Evolutionary conservation across 2,888 invertebrate genomes (phyloP).

Genomic region (Melangyna quadrimaculata): DNA sequence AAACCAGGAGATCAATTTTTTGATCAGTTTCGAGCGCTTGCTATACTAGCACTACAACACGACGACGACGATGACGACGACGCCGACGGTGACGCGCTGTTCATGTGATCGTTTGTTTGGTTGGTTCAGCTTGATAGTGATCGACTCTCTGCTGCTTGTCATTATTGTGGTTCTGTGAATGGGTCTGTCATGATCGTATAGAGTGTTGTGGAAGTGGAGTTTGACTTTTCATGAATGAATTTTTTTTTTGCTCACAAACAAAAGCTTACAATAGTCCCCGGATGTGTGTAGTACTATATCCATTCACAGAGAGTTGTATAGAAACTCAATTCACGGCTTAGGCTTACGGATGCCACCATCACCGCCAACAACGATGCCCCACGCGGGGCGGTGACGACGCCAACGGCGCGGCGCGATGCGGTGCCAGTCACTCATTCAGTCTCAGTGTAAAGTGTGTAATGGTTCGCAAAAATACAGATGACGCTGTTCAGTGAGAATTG

Average conservation of each 20-base stretch:
- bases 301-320: constrained; percentile 25
- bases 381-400: not conserved
- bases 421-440: not conserved
- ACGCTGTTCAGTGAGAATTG: constrained; percentile 49
- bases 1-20: constrained; percentile 19
- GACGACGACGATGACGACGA: not conserved
- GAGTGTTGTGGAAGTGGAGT: constrained; percentile 1
- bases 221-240: constrained; percentile 60
- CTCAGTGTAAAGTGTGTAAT: constrained; percentile 18
- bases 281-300: constrained; percentile 49
- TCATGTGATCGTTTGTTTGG: not conserved
- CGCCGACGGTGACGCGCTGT: not conserved
- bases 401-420: not conserved
- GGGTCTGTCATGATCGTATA: constrained; percentile 21
- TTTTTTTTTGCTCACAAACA: not conserved
- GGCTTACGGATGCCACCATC: constrained; percentile 15
- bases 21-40: constrained; percentile 16
- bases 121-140: not conserved
- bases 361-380: not conserved
- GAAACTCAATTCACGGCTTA: not conserved
- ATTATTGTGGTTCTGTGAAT: constrained; percentile 28
- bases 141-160: constrained; percentile 9
- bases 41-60: not conserved
- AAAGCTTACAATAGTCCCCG: constrained; percentile 49
- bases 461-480: constrained; percentile 40